These are phyloP conservation scores for Poecile atricapillus DNA, from an alignment of 2,113 vertebrate genomes.

Conservation along the genomic window DNA sequence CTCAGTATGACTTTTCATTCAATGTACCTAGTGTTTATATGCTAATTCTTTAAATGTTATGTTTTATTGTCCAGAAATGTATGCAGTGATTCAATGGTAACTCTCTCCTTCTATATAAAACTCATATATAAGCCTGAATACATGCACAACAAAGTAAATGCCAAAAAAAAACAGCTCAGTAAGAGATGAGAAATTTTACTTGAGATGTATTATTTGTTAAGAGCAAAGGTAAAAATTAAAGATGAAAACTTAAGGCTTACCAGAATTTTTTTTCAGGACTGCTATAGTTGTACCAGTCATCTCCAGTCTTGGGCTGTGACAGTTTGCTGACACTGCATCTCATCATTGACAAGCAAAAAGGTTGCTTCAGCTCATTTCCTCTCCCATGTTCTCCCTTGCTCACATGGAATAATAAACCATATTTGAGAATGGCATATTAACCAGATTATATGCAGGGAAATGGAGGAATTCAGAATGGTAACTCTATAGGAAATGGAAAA, in stretches of 20 bases:
- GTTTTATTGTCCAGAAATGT: neutral
- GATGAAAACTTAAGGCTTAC: neutral
- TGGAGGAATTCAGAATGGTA: neutral
- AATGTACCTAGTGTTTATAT: neutral
- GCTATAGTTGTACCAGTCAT: neutral
- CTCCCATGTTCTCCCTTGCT: neutral
- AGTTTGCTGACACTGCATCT: rapidly evolving
- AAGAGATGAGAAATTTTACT: neutral
- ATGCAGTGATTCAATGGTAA: neutral
- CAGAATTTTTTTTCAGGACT: neutral
- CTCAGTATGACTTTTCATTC: neutral
- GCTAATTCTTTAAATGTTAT: neutral
- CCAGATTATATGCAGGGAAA: neutral
- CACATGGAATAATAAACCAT: neutral
- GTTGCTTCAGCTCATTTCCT: neutral
- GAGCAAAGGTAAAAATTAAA: neutral
- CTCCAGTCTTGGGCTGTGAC: neutral
- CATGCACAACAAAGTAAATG: neutral
- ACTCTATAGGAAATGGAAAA: neutral
- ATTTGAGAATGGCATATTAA: neutral
- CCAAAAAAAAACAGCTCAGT: neutral
- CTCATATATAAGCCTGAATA: neutral
- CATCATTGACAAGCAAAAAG: neutral
- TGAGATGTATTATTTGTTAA: neutral
- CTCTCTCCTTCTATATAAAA: neutral